Evolutionary conservation across 2,113 vertebrate genomes (phyloP).

Genomic region (Nycticebus coucang): DNA sequence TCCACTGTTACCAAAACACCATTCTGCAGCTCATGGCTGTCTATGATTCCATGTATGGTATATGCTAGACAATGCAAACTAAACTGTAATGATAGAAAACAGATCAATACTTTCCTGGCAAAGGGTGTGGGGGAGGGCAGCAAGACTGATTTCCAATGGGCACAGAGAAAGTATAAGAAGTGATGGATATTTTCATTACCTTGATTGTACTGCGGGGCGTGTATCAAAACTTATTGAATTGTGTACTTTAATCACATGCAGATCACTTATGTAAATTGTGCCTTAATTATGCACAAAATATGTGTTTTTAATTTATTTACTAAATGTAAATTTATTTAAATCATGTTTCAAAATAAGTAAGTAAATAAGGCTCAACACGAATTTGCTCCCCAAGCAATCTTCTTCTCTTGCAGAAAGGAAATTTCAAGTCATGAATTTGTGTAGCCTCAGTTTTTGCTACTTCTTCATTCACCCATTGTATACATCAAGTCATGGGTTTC

Average conservation of each 20-base stretch:
- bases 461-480: background rate
- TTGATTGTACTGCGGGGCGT: background rate
- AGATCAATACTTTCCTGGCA: background rate
- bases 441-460: background rate
- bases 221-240: background rate
- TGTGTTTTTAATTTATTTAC: no score
- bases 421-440: background rate
- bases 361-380: background rate
- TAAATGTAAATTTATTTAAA: no score
- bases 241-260: background rate
- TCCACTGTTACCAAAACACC: background rate
- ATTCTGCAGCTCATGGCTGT: background rate
- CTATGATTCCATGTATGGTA: background rate
- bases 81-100: background rate
- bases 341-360: background rate
- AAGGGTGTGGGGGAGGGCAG: rapidly evolving
- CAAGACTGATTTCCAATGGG: background rate
- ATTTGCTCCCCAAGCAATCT: background rate
- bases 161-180: background rate
- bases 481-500: background rate
- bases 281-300: no score
- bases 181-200: no score
- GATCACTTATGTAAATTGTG: background rate
- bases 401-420: background rate
- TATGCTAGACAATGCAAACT: background rate